These are phyloP conservation scores for Nomada ferruginata DNA, from an alignment of 2,888 invertebrate species.

Conservation along the genomic window DNA sequence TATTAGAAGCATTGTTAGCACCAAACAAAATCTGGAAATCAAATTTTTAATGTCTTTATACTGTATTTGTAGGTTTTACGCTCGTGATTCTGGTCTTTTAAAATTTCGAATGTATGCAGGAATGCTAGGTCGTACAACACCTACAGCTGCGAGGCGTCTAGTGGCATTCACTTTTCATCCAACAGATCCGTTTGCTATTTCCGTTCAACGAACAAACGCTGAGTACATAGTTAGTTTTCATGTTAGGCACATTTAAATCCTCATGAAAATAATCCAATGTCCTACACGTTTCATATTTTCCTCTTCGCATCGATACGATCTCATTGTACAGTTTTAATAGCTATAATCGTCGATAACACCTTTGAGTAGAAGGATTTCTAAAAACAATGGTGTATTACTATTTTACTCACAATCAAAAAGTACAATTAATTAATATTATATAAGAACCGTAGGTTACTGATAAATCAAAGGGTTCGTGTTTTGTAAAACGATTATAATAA, in stretches of 20 bases:
- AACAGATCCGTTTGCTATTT: constrained; percentile 97
- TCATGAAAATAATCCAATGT: background rate
- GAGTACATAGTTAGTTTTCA: constrained; percentile 98
- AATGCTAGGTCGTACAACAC: constrained; percentile 87
- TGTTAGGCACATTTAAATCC: constrained; percentile 87
- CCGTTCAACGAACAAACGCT: constrained; percentile 95
- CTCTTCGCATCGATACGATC: constrained; percentile 22
- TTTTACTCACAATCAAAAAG: background rate
- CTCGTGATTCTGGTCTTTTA: constrained; percentile 91
- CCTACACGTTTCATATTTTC: background rate
- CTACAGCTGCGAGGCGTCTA: constrained; percentile 90
- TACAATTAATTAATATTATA: background rate
- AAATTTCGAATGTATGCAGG: constrained; percentile 92
- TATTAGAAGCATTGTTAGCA: background rate
- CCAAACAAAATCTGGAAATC: background rate
- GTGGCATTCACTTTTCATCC: constrained; percentile 99
- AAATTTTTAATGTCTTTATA: constrained; percentile 3
- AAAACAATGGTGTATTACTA: background rate
- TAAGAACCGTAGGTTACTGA: too few relatives aligned
- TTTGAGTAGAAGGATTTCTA: background rate
- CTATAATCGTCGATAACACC: background rate
- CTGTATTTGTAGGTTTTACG: constrained; percentile 89
- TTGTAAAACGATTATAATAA: constrained; percentile 4
- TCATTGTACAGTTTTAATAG: constrained; percentile 26
- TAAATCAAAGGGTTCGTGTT: background rate